phyloP scores from a whole-genome alignment of 2,888 invertebrate genomes.

The Mesoligia furuncula region DNA sequence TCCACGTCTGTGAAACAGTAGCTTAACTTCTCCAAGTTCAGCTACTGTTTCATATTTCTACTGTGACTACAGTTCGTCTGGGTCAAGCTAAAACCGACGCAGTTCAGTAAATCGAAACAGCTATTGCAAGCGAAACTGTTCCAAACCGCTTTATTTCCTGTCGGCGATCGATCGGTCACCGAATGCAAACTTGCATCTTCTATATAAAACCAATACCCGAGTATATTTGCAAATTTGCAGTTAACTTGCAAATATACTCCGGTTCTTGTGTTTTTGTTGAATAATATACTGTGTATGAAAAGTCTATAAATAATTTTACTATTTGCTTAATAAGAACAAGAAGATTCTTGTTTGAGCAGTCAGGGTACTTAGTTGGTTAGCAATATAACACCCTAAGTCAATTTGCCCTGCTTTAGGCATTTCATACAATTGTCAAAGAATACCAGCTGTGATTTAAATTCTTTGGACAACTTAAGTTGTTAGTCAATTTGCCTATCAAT shows the following conservation, averaged over 20 bases:
- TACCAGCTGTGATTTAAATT: background rate
- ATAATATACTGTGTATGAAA: background rate
- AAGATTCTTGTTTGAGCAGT: background rate
- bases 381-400: background rate
- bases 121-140: slow-evolving; percentile 35
- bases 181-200: slow-evolving; percentile 30
- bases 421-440: background rate
- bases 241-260: background rate
- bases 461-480: background rate
- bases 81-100: slow-evolving; percentile 26
- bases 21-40: too few species aligned
- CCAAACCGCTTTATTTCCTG: slow-evolving; percentile 53
- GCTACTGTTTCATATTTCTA: background rate
- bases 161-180: slow-evolving; percentile 33
- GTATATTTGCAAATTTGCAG: background rate
- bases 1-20: too few species aligned
- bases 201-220: slow-evolving; percentile 15
- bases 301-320: background rate
- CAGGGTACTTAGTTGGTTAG: background rate
- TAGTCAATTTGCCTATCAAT: background rate
- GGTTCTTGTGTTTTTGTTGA: background rate
- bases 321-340: background rate
- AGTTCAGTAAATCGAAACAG: slow-evolving; percentile 39
- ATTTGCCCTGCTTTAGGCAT: background rate
- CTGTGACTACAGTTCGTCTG: slow-evolving; percentile 20